Evolutionary conservation across 2,797 vertebrate species (phyloP).

Genomic region (Mormyrops attenuatus): DNA sequence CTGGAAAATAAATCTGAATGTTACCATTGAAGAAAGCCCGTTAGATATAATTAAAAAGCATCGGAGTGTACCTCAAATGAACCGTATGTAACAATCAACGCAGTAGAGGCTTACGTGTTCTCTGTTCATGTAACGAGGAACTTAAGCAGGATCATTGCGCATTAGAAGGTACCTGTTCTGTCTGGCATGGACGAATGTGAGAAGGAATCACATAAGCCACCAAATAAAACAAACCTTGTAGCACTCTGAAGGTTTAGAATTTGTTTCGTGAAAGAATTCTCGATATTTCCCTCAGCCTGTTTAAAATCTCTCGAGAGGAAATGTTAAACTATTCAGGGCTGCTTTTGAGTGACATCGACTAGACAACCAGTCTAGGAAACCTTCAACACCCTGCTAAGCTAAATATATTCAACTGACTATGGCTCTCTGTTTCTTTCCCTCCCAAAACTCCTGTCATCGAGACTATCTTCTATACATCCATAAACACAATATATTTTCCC

Average conservation of each 20-base stretch:
- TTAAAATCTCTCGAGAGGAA: slow-evolving; percentile 1
- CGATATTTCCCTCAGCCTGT: not conserved
- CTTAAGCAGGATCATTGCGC: not conserved
- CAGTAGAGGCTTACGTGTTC: not conserved
- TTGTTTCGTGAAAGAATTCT: not conserved
- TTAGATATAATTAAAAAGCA: not conserved
- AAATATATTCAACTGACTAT: not conserved
- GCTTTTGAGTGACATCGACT: not conserved
- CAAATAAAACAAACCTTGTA: not conserved
- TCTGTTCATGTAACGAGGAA: not conserved
- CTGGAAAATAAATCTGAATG: not conserved
- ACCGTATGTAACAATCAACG: not conserved
- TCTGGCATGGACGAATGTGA: not conserved
- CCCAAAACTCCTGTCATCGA: not conserved
- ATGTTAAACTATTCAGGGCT: not conserved
- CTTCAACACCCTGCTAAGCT: not conserved
- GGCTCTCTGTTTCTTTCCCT: not conserved
- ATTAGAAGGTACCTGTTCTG: not conserved
- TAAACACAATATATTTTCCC: not conserved
- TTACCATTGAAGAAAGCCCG: not conserved
- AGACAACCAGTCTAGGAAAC: slow-evolving; percentile 1
- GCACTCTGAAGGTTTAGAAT: not conserved
- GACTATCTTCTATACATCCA: not conserved
- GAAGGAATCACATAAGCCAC: not conserved
- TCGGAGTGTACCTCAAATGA: not conserved